phyloP scores from a whole-genome alignment of 2,113 vertebrate species.

The Chionodraco myersi region DNA sequence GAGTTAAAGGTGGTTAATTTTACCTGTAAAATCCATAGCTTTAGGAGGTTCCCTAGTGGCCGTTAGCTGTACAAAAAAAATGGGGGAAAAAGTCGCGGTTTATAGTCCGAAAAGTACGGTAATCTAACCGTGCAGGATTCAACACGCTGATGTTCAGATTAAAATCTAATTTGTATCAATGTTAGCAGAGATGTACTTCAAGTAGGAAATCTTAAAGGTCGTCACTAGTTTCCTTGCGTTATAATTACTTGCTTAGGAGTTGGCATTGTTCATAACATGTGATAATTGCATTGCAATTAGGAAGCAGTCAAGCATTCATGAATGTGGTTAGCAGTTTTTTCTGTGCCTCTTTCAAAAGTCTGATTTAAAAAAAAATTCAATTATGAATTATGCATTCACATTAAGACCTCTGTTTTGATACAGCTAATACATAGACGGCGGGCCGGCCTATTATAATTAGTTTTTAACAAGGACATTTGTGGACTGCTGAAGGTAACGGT shows the following conservation, averaged over 20 bases:
- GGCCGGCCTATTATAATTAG: slow-evolving; percentile 80
- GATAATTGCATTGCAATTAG: slow-evolving; percentile 84
- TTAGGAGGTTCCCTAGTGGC: no score
- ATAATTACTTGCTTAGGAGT: slow-evolving; percentile 85
- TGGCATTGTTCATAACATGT: slow-evolving; percentile 84
- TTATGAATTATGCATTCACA: slow-evolving; percentile 80
- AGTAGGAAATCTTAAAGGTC: slow-evolving; percentile 75
- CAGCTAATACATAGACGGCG: slow-evolving; percentile 81
- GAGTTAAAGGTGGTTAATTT: no score
- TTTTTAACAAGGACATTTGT: slow-evolving; percentile 80
- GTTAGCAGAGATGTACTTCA: slow-evolving; percentile 69
- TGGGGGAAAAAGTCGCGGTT: no score
- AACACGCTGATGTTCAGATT: slow-evolving; percentile 71
- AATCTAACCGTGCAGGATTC: slow-evolving; percentile 72
- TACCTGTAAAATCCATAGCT: no score
- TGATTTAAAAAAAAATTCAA: slow-evolving; percentile 59
- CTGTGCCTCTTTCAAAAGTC: slow-evolving; percentile 58
- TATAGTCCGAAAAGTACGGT: no score
- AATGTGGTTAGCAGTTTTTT: slow-evolving; percentile 76
- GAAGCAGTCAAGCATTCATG: slow-evolving; percentile 78
- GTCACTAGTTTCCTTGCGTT: slow-evolving; percentile 85
- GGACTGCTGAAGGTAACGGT: slow-evolving; percentile 68
- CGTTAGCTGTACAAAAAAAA: no score
- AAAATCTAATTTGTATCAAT: slow-evolving; percentile 76
- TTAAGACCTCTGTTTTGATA: slow-evolving; percentile 83